Base-by-base conservation (phyloP, 2,113 vertebrate genomes). In the Xenopus borealis region DNA sequence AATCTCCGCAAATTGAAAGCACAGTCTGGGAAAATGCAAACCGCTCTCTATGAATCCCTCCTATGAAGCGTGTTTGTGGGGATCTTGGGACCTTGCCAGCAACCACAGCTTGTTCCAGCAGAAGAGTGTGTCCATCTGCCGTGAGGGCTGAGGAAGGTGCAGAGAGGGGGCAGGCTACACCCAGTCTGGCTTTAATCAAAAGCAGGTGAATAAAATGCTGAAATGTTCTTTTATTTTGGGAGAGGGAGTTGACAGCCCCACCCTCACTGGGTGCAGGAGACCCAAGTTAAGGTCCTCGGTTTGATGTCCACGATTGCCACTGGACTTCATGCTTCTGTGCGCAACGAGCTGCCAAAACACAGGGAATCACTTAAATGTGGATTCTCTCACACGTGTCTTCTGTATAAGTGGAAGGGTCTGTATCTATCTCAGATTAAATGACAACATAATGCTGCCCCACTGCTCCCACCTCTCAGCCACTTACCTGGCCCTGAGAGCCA, bases 121-220 rank as follows among this genome's bases (percentile, higher is more conserved):
- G 59, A 18, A 63, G 47, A 45, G 66, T 27, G 14, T 57, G 74
- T 70, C 66, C 74, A 64, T 70, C 74, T 77, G 66, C 58, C 12
- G 20, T 69, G 67, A 64, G 74, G 61, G 17, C 45, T 62, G 59
- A 23, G 59, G 59, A 64, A 77, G 74, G 67, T 77, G 62, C 67
- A 70, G 58, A 52, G 19, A 27, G 23, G 57, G 19, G 47, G 19
- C 23, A 5, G 65, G 66, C 72, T 75, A 62, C 72, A 59, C 73
- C 66, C 47, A 76, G 74, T 70, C 74, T 69, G 74, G 66, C 23
- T n/a, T 19, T 77, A 77, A 77, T 77, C 70, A 59, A 64, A 77
- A 77, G 59, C 74, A 77, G 74, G 74, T 70, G 74, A 64, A 70
- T 30, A 77, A 75, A 68, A 55, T 63, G 74, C 74, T 77, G 74